Percentiles rank a stretch among this genome's conserved stretches.
Evolutionary conservation across 2,113 vertebrate genomes (phyloP).

Genomic region (Turdus rufiventris): DNA sequence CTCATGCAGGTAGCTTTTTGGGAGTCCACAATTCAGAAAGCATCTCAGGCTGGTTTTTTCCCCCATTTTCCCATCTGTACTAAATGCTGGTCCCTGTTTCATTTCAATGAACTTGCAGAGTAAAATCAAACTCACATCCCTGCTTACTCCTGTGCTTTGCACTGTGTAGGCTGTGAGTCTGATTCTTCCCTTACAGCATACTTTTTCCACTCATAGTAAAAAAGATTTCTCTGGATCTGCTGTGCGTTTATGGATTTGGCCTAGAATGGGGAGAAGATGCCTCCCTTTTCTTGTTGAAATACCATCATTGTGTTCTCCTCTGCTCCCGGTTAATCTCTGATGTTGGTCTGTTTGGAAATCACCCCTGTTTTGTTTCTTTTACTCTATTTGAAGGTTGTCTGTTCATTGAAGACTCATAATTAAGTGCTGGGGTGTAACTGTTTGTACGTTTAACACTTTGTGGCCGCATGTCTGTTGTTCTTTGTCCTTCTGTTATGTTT

Average conservation of each 20-base stretch:
- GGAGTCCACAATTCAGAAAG: background rate
- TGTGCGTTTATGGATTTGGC: background rate
- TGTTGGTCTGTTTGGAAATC: conserved; percentile 46
- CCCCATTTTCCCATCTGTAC: background rate
- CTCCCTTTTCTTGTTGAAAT: conserved; percentile 27
- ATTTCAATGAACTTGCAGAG: background rate
- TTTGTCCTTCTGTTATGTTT: conserved; percentile 60
- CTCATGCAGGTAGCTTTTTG: background rate
- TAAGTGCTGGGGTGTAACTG: conserved; percentile 55
- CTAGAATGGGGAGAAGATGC: conserved; percentile 18
- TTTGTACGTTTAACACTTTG: conserved; percentile 69
- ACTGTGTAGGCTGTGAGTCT: conserved; percentile 30
- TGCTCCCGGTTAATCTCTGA: conserved; percentile 33
- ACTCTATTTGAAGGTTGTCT: conserved; percentile 22
- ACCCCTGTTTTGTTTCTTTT: conserved; percentile 11
- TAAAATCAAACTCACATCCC: background rate
- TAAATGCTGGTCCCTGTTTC: background rate
- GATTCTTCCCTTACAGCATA: background rate
- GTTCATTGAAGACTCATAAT: conserved; percentile 22
- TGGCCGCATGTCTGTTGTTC: conserved; percentile 78
- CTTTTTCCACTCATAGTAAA: background rate
- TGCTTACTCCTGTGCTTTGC: conserved; percentile 8
- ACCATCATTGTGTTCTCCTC: conserved; percentile 16
- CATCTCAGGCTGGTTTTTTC: background rate
- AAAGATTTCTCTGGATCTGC: conserved; percentile 21